These are phyloP conservation scores for Tridacna crocea DNA, from an alignment of 2,888 invertebrate species.

Conservation along the genomic window DNA sequence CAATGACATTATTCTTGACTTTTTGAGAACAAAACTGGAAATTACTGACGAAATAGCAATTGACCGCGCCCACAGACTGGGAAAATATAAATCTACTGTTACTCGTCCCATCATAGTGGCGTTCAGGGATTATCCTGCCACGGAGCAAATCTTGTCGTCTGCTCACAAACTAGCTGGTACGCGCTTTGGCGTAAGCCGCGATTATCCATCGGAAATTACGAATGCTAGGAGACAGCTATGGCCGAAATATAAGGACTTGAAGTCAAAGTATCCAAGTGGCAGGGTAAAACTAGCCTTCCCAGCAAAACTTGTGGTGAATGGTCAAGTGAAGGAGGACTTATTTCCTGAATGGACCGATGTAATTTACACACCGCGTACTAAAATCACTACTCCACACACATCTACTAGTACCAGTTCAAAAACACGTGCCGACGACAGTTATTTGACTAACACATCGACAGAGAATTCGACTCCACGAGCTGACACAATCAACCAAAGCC, in stretches of 20 bases:
- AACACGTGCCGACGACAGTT: not conserved
- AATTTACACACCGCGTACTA: conserved; percentile 3
- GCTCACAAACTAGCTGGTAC: conserved; percentile 2
- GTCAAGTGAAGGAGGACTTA: conserved; percentile 9
- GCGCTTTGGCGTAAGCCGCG: not conserved
- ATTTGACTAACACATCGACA: no score
- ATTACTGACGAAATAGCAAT: conserved; percentile 21
- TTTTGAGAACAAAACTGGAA: conserved; percentile 24
- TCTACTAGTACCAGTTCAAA: not conserved
- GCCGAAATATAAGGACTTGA: not conserved
- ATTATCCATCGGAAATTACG: not conserved
- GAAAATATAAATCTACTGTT: not conserved
- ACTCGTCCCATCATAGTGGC: conserved; percentile 6
- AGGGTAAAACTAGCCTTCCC: conserved; percentile 13
- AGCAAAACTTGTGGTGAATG: conserved; percentile 17
- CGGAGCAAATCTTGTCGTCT: not conserved
- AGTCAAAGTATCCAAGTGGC: not conserved
- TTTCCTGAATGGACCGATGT: conserved; percentile 20
- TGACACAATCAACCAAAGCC: not conserved
- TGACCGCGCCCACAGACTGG: conserved; percentile 40
- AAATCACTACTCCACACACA: not conserved
- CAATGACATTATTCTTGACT: conserved; percentile 8
- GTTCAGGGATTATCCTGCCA: conserved; percentile 18
- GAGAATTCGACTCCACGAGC: not conserved
- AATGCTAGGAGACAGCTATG: conserved; percentile 11